Evolutionary conservation across 92 coral and sea anemone species (phyloP).

Genomic region (Zoanthus solanderi): DNA sequence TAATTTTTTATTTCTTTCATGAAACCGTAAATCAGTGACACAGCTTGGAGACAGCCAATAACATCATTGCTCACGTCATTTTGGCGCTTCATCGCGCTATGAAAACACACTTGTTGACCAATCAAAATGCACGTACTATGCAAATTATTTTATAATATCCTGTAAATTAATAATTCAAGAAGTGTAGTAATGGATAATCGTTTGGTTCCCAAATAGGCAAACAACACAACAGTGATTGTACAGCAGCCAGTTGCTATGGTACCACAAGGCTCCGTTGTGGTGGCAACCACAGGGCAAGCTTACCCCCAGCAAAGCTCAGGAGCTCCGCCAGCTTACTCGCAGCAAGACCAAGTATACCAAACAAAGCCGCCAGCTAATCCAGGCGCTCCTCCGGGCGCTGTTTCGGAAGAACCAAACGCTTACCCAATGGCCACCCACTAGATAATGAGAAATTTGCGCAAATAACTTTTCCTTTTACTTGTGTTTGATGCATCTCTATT

Average conservation of each 20-base stretch:
- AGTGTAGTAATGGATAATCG: not conserved
- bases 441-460: not conserved
- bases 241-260: conserved; percentile 44
- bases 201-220: not conserved
- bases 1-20: too few relatives aligned
- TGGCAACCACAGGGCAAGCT: not conserved
- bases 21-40: too few relatives aligned
- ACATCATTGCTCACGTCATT: too few relatives aligned
- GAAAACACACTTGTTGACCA: too few relatives aligned
- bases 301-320: not conserved
- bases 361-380: not conserved
- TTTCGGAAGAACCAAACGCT: not conserved
- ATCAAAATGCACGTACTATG: too few relatives aligned
- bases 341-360: not conserved
- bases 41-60: too few relatives aligned
- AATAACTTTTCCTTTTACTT: too few relatives aligned
- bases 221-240: conserved; percentile 30
- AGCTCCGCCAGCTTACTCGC: conserved; percentile 21
- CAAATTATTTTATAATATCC: too few relatives aligned
- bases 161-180: too few relatives aligned
- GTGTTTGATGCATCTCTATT: too few relatives aligned
- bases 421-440: conserved; percentile 23
- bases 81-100: too few relatives aligned
- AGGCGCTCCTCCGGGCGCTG: conserved; percentile 2
- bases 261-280: conserved; percentile 13